Evolutionary conservation across 2,888 invertebrate genomes (phyloP).

Genomic region (Eupelmus urozonus): DNA sequence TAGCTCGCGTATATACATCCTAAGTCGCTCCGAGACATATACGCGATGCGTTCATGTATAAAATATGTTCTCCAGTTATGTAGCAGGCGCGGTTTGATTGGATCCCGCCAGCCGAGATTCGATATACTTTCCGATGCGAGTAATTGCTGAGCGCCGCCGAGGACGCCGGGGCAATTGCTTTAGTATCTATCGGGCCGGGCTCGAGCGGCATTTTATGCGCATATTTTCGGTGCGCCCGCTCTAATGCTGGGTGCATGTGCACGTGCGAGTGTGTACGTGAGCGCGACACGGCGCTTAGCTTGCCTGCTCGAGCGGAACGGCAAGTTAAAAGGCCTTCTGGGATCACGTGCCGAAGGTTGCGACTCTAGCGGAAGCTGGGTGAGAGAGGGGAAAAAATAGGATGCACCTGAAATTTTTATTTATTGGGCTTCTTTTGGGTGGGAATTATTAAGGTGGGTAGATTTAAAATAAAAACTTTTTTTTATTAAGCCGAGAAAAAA

Average conservation of each 20-base stretch:
- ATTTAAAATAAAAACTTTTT: not conserved
- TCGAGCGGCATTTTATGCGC: constrained; percentile 46
- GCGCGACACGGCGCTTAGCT: constrained; percentile 20
- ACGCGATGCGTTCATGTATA: constrained; percentile 32
- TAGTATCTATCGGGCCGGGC: constrained; percentile 26
- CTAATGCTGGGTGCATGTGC: not conserved
- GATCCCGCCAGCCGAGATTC: constrained; percentile 22
- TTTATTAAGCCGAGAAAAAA: too few species aligned
- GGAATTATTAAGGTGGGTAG: not conserved
- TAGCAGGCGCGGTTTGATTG: constrained; percentile 34
- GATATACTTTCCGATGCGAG: constrained; percentile 54
- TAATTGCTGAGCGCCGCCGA: constrained; percentile 40
- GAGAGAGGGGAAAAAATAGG: not conserved
- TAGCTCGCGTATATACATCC: not conserved
- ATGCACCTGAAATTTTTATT: not conserved
- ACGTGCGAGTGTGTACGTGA: not conserved
- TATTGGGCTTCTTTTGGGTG: too few species aligned
- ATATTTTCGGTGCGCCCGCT: constrained; percentile 39
- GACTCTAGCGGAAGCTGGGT: not conserved
- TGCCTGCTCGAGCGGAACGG: constrained; percentile 31
- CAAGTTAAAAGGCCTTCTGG: not conserved
- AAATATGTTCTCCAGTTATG: constrained; percentile 10
- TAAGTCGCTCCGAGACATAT: not conserved
- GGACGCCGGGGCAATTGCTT: constrained; percentile 46
- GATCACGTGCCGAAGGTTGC: not conserved